Evolutionary conservation across 2,113 vertebrate genomes (phyloP).

Genomic region (Paramormyrops kingsleyae): DNA sequence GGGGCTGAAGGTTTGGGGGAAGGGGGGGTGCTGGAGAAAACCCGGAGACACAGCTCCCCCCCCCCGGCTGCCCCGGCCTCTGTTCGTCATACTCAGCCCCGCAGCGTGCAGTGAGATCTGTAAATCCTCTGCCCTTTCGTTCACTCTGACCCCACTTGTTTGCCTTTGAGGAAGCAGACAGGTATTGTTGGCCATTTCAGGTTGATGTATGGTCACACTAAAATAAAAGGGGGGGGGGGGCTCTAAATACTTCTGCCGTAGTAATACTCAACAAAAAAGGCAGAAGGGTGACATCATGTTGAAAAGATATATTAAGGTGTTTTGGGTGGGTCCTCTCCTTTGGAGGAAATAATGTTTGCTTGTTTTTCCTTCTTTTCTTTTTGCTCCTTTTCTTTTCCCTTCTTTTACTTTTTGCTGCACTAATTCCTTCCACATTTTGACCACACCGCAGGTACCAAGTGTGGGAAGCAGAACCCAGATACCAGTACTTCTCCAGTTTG

Average conservation of each 20-base stretch:
- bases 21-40: conserved; percentile 44
- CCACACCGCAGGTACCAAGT: neutral
- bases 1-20: conserved; percentile 28
- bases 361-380: neutral
- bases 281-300: neutral
- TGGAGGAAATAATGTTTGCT: too few relatives aligned
- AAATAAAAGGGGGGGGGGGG: neutral
- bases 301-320: neutral
- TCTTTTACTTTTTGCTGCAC: too few relatives aligned
- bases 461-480: neutral
- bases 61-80: neutral
- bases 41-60: conserved; percentile 36
- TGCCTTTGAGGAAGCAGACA: neutral
- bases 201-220: conserved; percentile 7
- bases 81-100: neutral
- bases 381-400: neutral
- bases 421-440: neutral
- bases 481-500: neutral
- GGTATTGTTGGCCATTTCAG: neutral
- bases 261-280: neutral
- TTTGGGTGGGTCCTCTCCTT: neutral
- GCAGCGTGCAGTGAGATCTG: neutral
- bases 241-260: neutral
- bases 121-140: neutral
- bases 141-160: neutral